Conservation (phyloP, 2,113 vertebrate species). For the Chamaea fasciata region DNA sequence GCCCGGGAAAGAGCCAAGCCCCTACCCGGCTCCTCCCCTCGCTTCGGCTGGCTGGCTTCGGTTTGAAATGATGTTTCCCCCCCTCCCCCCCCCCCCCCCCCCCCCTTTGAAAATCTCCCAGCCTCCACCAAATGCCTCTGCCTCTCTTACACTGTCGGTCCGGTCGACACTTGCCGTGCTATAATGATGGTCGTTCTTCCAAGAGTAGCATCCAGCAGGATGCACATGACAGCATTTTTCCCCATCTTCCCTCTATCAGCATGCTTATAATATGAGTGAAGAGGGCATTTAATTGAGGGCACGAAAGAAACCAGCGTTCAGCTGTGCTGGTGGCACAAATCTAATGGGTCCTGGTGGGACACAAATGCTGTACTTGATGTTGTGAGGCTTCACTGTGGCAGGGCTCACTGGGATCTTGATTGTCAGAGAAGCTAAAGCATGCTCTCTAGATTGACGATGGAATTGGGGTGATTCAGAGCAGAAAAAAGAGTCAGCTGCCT, state of each 20-base stretch:
- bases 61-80: background rate
- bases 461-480: background rate
- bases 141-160: background rate
- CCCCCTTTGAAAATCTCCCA: background rate
- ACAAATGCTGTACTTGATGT: background rate
- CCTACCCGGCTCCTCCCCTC: constrained; percentile 20
- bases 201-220: background rate
- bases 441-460: background rate
- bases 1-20: background rate
- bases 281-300: background rate
- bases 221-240: background rate
- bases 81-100: no score
- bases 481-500: background rate
- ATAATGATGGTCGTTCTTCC: background rate
- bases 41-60: background rate
- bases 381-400: background rate
- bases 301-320: background rate
- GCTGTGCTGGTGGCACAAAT: background rate
- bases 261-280: background rate
- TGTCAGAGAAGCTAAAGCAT: background rate
- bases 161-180: background rate
- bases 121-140: background rate
- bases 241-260: background rate
- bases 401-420: background rate
- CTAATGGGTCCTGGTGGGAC: background rate